phyloP scores from a whole-genome alignment of 1,140 invertebrate genomes.

The Penaeus vannamei region DNA sequence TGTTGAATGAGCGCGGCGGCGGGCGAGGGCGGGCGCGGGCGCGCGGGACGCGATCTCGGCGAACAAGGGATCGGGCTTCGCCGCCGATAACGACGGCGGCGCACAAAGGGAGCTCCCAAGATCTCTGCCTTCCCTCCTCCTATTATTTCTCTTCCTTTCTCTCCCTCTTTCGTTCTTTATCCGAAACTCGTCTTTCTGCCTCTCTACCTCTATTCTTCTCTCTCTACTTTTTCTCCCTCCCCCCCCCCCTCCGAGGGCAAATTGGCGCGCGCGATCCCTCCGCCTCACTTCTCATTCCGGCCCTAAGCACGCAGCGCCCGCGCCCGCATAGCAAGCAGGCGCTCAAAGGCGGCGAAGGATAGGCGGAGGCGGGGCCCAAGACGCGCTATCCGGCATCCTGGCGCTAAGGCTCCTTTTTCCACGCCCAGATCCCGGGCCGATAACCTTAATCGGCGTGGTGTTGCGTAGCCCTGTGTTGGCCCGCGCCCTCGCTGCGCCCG shows the following conservation, averaged over 20 bases:
- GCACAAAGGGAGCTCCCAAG: no score
- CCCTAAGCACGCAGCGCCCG: slow-evolving; percentile 33
- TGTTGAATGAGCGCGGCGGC: no score
- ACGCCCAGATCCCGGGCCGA: slow-evolving; percentile 8
- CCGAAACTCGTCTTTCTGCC: no score
- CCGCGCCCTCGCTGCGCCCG: background rate
- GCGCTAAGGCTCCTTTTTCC: slow-evolving; percentile 20
- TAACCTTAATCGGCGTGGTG: slow-evolving; percentile 42
- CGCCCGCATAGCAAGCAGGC: slow-evolving; percentile 56
- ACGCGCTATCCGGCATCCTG: background rate
- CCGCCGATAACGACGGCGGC: no score
- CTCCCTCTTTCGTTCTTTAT: no score
- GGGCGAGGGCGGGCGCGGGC: slow-evolving; percentile 26
- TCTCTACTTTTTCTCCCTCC: background rate
- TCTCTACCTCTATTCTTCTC: no score
- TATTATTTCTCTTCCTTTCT: no score
- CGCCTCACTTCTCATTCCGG: slow-evolving; percentile 52
- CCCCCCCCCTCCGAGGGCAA: slow-evolving; percentile 32
- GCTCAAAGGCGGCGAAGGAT: slow-evolving; percentile 56
- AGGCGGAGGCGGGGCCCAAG: background rate
- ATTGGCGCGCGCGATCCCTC: slow-evolving; percentile 27
- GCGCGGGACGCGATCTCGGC: background rate
- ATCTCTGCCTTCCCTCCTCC: no score
- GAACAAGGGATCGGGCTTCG: no score
- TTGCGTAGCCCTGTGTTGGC: slow-evolving; percentile 31